These are phyloP conservation scores for Diadumene lineata DNA, from an alignment of 92 coral and sea anemone genomes.

Conservation along the genomic window DNA sequence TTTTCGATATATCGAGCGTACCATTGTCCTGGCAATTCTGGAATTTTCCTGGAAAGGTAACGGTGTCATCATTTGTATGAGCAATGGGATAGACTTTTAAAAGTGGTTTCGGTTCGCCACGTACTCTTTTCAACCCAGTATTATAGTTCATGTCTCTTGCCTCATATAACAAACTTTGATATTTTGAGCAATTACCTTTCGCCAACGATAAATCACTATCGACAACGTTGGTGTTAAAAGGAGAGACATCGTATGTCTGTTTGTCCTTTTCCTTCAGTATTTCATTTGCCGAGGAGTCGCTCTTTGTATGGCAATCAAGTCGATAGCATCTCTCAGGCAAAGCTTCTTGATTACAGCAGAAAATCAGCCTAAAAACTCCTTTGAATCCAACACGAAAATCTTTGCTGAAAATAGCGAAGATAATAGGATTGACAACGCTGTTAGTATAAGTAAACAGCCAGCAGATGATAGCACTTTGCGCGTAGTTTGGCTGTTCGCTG, in stretches of 20 bases:
- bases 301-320: constrained; percentile 9
- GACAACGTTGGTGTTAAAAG: background rate
- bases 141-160: no score
- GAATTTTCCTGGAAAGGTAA: no score
- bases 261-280: constrained; percentile 24
- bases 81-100: background rate
- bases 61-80: background rate
- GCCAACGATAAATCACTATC: background rate
- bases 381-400: constrained; percentile 84
- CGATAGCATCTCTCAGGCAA: constrained; percentile 16
- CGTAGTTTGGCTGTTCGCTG: constrained; percentile 44
- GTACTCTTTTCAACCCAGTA: no score
- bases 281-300: constrained; percentile 27
- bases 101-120: background rate
- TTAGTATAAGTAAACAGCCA: constrained; percentile 90
- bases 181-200: no score
- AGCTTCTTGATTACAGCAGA: constrained; percentile 33
- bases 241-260: background rate
- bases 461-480: constrained; percentile 64
- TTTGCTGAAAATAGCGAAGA: constrained; percentile 81
- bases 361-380: constrained; percentile 36
- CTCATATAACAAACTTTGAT: no score
- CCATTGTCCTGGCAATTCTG: background rate
- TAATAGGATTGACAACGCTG: constrained; percentile 85
- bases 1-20: background rate